These are phyloP conservation scores for Adelognathus sp. DNA, from an alignment of 2,888 invertebrate species.

Conservation along the genomic window DNA sequence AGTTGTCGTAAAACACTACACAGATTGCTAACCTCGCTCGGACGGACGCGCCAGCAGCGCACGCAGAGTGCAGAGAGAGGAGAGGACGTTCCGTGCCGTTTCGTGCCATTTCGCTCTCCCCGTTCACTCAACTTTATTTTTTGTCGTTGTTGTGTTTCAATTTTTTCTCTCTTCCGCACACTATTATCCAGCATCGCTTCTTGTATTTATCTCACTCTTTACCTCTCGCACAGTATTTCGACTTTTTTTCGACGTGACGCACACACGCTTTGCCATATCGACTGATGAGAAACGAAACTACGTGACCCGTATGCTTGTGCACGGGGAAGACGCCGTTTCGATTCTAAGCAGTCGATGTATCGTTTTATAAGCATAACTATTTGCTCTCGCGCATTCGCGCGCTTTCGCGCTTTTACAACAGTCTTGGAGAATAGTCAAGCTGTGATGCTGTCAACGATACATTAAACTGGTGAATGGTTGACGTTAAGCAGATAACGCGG, in stretches of 20 bases:
- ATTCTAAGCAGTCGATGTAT: slow-evolving; percentile 46
- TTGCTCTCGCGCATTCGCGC: slow-evolving; percentile 44
- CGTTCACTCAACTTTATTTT: slow-evolving; percentile 42
- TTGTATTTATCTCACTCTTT: not conserved
- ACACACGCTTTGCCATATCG: slow-evolving; percentile 19
- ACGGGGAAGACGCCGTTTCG: too few relatives aligned
- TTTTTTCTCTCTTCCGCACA: too few relatives aligned
- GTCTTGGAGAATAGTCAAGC: slow-evolving; percentile 16
- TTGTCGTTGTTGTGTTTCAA: slow-evolving; percentile 32
- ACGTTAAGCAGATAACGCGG: not conserved
- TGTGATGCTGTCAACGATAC: slow-evolving; percentile 48
- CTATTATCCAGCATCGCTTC: too few relatives aligned
- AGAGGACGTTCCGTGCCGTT: too few relatives aligned
- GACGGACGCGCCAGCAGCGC: slow-evolving; percentile 65
- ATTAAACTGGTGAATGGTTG: slow-evolving; percentile 63
- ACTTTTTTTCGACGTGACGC: slow-evolving; percentile 52
- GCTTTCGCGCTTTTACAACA: slow-evolving; percentile 4
- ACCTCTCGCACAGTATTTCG: slow-evolving; percentile 48
- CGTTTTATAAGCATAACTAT: slow-evolving; percentile 60
- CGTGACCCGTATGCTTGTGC: too few relatives aligned
- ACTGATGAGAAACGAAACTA: too few relatives aligned
- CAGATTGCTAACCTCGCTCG: slow-evolving; percentile 78
- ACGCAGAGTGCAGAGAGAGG: slow-evolving; percentile 52
- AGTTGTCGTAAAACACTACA: slow-evolving; percentile 80
- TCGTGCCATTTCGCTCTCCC: slow-evolving; percentile 50